A percentile compares a stretch with the other conserved stretches of the same genome.
Evolutionary conservation across 1,140 invertebrate species (phyloP).

Genomic region (Zeugodacus cucurbitae): DNA sequence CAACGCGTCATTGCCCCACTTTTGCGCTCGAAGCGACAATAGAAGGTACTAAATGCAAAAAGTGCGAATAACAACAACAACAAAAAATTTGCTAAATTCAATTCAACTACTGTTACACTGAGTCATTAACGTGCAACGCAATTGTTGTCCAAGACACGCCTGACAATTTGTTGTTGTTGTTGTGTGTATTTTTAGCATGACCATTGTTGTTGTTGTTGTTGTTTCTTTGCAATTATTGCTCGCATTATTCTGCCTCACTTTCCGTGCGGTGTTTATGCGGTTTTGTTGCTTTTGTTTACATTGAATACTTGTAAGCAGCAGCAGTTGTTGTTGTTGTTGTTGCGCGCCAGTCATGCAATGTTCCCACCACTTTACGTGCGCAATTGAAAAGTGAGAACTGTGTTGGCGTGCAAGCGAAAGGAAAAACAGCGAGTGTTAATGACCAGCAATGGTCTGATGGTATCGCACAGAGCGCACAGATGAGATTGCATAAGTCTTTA

Average conservation of each 20-base stretch:
- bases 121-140: neutral
- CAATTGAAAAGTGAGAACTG: neutral
- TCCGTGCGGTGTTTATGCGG: neutral
- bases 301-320: no score
- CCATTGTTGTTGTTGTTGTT: neutral
- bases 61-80: neutral
- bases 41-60: neutral
- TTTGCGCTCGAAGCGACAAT: neutral
- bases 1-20: neutral
- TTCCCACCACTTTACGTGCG: neutral
- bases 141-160: neutral
- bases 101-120: neutral
- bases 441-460: neutral
- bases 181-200: neutral
- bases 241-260: conserved; percentile 4
- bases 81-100: neutral
- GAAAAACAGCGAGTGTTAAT: neutral
- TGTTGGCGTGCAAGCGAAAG: neutral
- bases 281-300: neutral
- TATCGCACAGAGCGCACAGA: neutral
- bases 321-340: neutral
- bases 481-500: neutral
- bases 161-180: no score
- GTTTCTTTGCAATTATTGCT: neutral
- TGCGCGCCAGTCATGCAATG: conserved; percentile 27